Conservation (phyloP, 2,113 vertebrate genomes). For the Chaetops frenatus region DNA sequence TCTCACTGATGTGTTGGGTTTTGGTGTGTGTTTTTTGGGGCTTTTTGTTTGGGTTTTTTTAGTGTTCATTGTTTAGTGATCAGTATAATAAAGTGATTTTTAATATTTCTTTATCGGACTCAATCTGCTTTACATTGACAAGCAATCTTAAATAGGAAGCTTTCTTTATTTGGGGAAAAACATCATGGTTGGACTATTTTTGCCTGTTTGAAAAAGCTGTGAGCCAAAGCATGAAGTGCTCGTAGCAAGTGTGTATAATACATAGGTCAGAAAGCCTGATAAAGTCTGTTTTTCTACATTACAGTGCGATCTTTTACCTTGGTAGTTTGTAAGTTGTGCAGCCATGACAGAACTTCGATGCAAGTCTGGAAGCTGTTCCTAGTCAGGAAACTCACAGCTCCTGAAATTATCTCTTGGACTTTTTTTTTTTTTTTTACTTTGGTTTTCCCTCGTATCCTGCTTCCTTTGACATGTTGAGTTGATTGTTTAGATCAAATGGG, state of each 20-base stretch:
- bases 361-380: not conserved
- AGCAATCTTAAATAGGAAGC: not conserved
- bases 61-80: not conserved
- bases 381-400: not conserved
- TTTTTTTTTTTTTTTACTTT: not conserved
- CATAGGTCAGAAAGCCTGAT: not conserved
- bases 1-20: rapidly evolving
- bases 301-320: not conserved
- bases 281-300: not conserved
- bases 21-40: not conserved
- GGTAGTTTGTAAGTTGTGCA: not conserved
- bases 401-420: not conserved
- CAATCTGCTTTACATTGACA: not conserved
- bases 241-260: rapidly evolving
- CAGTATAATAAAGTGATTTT: not conserved
- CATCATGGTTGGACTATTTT: not conserved
- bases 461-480: not conserved
- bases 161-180: not conserved
- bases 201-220: not conserved
- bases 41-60: rapidly evolving
- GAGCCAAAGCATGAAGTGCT: not conserved
- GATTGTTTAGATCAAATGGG: not conserved
- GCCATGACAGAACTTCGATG: rapidly evolving
- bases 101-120: rapidly evolving
- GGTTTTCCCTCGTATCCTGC: not conserved